phyloP scores from a whole-genome alignment of 1,140 invertebrate species.

The Camponotus floridanus region DNA sequence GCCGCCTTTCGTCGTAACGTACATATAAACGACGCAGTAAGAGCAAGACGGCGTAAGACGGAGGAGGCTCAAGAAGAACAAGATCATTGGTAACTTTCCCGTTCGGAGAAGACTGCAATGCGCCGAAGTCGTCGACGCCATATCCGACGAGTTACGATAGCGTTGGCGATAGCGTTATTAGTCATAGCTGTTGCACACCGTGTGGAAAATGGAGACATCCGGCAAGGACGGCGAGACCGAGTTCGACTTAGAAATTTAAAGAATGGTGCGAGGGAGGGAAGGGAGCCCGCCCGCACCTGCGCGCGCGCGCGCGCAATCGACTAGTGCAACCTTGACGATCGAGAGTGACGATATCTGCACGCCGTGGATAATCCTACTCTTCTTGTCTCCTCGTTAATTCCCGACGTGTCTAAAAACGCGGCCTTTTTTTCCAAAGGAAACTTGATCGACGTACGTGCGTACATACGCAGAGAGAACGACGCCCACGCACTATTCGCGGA shows the following conservation, averaged over 20 bases:
- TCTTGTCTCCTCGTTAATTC: slow-evolving; percentile 68
- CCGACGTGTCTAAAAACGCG: slow-evolving; percentile 66
- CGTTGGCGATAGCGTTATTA: slow-evolving; percentile 60
- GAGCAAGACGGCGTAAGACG: slow-evolving; percentile 35
- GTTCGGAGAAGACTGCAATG: slow-evolving; percentile 56
- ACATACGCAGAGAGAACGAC: not conserved
- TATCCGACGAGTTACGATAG: slow-evolving; percentile 66
- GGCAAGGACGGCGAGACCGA: slow-evolving; percentile 63
- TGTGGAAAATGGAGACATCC: slow-evolving; percentile 73
- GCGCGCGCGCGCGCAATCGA: not conserved
- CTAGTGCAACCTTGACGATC: slow-evolving; percentile 72
- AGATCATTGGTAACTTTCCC: slow-evolving; percentile 36
- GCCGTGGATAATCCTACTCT: slow-evolving; percentile 64
- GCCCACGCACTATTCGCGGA: not conserved
- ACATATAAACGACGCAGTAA: slow-evolving; percentile 14
- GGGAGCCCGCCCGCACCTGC: no score
- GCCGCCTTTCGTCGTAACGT: slow-evolving; percentile 37
- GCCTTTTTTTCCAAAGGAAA: slow-evolving; percentile 32
- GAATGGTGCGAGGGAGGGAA: not conserved
- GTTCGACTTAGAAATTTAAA: slow-evolving; percentile 69
- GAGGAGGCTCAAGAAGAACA: slow-evolving; percentile 31
- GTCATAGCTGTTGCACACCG: slow-evolving; percentile 64
- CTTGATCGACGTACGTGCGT: slow-evolving; percentile 25
- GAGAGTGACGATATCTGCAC: slow-evolving; percentile 65
- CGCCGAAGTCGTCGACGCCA: slow-evolving; percentile 33